These are phyloP conservation scores for Patella ulyssiponensis DNA, from an alignment of 2,888 invertebrate species.

Conservation along the genomic window DNA sequence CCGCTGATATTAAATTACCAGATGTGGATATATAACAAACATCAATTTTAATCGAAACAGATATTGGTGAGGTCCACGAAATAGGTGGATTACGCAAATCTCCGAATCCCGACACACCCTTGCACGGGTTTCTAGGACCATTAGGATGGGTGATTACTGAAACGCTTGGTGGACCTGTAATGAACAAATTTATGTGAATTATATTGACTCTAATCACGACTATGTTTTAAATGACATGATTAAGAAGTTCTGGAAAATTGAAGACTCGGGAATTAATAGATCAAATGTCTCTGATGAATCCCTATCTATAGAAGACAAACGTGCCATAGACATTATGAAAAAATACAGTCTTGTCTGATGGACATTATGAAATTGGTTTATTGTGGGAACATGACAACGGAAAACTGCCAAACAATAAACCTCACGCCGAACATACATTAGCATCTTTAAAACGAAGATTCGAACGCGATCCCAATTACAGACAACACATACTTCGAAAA, in stretches of 20 bases:
- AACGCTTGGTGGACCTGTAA: neutral
- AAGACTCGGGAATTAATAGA: neutral
- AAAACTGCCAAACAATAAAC: neutral
- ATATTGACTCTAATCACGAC: neutral
- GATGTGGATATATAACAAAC: neutral
- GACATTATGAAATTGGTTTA: neutral
- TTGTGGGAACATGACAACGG: neutral
- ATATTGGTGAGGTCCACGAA: neutral
- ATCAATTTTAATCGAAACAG: neutral
- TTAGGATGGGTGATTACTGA: neutral
- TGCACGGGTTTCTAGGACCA: neutral
- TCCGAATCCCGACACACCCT: neutral
- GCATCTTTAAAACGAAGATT: too few relatives aligned
- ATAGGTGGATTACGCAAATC: neutral
- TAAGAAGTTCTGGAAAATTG: neutral
- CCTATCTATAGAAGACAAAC: neutral
- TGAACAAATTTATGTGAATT: neutral
- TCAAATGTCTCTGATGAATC: neutral
- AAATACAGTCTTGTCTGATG: neutral
- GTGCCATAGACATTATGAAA: neutral
- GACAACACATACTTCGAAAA: too few relatives aligned
- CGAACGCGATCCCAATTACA: too few relatives aligned
- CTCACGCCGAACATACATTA: neutral
- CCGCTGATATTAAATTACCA: neutral
- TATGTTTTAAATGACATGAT: neutral